Conservation (phyloP, 1,140 invertebrate species). For the Drosophila ohnishii region DNA sequence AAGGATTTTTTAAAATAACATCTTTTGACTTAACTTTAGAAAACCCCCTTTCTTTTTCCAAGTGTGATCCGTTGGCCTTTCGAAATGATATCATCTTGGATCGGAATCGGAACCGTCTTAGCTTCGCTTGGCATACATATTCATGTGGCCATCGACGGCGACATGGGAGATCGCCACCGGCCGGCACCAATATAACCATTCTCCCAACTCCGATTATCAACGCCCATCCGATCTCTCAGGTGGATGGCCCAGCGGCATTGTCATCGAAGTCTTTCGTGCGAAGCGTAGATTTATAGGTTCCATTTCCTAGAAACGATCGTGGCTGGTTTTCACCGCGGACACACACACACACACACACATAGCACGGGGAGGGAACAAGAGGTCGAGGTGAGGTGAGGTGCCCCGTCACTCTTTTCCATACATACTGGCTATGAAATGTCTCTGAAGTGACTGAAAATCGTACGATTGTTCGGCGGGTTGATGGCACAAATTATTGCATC, state of each 20-base stretch:
- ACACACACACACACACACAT: not conserved
- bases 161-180: constrained; percentile 40
- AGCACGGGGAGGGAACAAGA: constrained; percentile 10
- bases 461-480: constrained; percentile 44
- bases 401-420: constrained; percentile 21
- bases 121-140: constrained; percentile 30
- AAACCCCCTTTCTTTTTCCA: constrained; percentile 3
- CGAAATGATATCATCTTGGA: constrained; percentile 34
- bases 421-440: not conserved
- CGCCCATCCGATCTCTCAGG: constrained; percentile 40
- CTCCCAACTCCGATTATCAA: constrained; percentile 40
- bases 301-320: constrained; percentile 56
- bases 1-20: not conserved
- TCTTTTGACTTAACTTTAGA: not conserved
- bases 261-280: constrained; percentile 41
- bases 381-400: constrained; percentile 22
- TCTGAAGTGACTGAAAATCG: constrained; percentile 50
- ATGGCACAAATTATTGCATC: constrained; percentile 74
- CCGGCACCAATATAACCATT: constrained; percentile 41
- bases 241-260: constrained; percentile 33
- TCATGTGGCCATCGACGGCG: constrained; percentile 36
- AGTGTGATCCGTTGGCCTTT: constrained; percentile 7
- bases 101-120: constrained; percentile 28
- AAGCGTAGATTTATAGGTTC: constrained; percentile 51
- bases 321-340: constrained; percentile 39